Percentiles rank a stretch among this genome's conserved stretches.
phyloP scores from a whole-genome alignment of 2,888 invertebrate species.

The Stenodera caucasica region DNA sequence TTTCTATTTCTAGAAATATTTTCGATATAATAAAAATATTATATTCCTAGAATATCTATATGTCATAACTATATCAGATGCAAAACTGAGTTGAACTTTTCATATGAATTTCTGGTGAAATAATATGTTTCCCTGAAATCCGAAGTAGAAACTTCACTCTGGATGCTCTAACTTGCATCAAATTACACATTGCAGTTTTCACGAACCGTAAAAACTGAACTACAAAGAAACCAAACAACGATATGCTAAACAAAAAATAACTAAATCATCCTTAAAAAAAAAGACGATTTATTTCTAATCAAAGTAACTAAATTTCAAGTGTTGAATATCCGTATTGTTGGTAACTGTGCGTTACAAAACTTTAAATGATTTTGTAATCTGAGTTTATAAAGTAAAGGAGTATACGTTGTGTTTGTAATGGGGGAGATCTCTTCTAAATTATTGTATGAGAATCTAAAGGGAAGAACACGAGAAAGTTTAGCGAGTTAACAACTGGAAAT shows the following conservation, averaged over 20 bases:
- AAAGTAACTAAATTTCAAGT: conserved; percentile 16
- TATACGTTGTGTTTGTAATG: conserved; percentile 34
- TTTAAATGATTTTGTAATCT: conserved; percentile 29
- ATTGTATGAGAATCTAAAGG: conserved; percentile 34
- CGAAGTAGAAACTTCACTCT: background rate
- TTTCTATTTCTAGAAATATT: too few relatives aligned
- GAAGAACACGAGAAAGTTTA: conserved; percentile 34
- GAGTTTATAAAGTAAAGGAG: conserved; percentile 30
- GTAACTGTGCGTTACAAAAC: conserved; percentile 31
- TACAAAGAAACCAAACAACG: background rate
- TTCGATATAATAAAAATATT: too few relatives aligned
- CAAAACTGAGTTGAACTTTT: background rate
- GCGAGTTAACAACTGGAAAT: conserved; percentile 37
- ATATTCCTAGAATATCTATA: background rate
- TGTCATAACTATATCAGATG: background rate
- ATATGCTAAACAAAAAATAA: background rate
- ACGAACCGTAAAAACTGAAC: background rate
- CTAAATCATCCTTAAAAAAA: background rate
- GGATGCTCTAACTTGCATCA: background rate
- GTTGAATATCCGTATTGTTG: conserved; percentile 28
- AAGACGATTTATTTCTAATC: background rate
- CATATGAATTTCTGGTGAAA: background rate
- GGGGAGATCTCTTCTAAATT: conserved; percentile 38
- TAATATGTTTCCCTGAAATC: background rate
- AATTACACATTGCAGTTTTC: background rate